phyloP scores from a whole-genome alignment of 1,140 invertebrate genomes.

The Drosophila virilis region DNA sequence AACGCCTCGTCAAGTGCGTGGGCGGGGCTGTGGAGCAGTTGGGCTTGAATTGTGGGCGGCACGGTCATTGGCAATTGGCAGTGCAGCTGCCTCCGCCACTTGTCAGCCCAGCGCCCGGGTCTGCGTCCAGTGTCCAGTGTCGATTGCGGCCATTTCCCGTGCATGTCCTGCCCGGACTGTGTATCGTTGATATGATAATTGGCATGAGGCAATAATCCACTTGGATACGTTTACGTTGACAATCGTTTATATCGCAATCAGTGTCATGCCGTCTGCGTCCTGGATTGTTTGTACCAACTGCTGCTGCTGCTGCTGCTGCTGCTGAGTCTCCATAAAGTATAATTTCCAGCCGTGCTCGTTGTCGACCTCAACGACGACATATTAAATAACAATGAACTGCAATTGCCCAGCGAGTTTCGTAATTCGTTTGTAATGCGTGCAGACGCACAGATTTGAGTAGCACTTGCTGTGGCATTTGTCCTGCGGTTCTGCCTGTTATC shows the following conservation, averaged over 20 bases:
- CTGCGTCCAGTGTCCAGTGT: conserved; percentile 22
- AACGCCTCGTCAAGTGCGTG: conserved; percentile 54
- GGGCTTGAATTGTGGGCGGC: too few species aligned
- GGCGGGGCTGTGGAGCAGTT: background rate
- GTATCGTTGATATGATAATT: conserved; percentile 83
- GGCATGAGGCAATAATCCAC: conserved; percentile 83
- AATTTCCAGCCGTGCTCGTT: conserved; percentile 63
- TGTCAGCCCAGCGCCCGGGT: conserved; percentile 31
- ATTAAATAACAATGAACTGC: conserved; percentile 83
- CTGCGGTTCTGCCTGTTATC: conserved; percentile 25
- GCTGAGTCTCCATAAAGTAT: conserved; percentile 68
- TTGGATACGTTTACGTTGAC: conserved; percentile 83
- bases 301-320: conserved; percentile 37
- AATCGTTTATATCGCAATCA: conserved; percentile 83
- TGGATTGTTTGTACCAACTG: conserved; percentile 39
- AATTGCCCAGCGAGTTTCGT: conserved; percentile 80
- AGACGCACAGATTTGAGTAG: conserved; percentile 81
- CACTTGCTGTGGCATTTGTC: conserved; percentile 32
- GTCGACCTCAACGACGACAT: conserved; percentile 58
- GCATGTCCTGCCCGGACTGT: conserved; percentile 42
- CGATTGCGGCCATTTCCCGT: conserved; percentile 39
- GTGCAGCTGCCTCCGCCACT: conserved; percentile 29
- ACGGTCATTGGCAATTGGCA: conserved; percentile 56
- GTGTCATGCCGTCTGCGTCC: conserved; percentile 74
- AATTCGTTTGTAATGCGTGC: conserved; percentile 82